Evolutionary conservation across 2,113 vertebrate species (phyloP).

Genomic region (Sinosuthora webbiana): DNA sequence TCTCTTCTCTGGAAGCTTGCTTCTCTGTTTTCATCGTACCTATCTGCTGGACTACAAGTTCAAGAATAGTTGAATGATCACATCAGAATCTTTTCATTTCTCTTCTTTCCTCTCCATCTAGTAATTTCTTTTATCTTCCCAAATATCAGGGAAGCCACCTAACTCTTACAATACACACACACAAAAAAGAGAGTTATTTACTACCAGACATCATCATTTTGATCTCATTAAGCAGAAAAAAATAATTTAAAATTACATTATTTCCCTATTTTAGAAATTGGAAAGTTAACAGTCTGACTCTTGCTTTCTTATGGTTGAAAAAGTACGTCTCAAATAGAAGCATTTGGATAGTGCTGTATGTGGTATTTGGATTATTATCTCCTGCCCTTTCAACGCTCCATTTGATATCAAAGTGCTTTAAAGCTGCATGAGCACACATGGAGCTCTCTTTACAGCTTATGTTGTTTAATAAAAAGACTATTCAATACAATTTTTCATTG

Average conservation of each 20-base stretch:
- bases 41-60: not conserved
- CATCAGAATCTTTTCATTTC: not conserved
- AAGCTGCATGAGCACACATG: not conserved
- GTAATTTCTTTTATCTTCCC: not conserved
- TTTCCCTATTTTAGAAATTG: not conserved
- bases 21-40: not conserved
- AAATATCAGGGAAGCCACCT: not conserved
- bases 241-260: not conserved
- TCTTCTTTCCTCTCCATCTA: not conserved
- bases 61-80: not conserved
- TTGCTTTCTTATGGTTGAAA: not conserved
- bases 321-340: not conserved
- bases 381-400: slow-evolving; percentile 6
- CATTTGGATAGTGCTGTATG: not conserved
- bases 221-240: not conserved
- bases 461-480: slow-evolving; percentile 32
- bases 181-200: not conserved
- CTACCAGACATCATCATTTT: not conserved
- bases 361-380: slow-evolving; percentile 32
- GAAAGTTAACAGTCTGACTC: not conserved
- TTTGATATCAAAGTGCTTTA: slow-evolving; percentile 14
- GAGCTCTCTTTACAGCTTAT: not conserved
- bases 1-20: not conserved
- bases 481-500: slow-evolving; percentile 12
- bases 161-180: not conserved